phyloP scores from a whole-genome alignment of 2,113 vertebrate species.

The Neotoma lepida region DNA sequence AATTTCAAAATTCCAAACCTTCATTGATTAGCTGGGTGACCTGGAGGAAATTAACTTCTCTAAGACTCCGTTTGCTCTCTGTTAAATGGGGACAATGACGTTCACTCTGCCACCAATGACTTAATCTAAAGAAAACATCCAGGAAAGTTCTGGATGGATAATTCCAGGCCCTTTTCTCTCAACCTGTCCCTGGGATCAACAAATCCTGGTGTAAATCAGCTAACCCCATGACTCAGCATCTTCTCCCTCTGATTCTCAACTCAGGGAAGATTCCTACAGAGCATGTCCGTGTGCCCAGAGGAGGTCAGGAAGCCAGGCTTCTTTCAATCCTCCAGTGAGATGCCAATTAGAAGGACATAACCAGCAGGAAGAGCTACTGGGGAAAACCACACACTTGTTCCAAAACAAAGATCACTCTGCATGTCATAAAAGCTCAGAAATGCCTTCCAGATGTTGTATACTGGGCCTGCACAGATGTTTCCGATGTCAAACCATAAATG shows the following conservation, averaged over 20 bases:
- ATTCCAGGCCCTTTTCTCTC: not conserved
- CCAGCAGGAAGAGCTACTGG: slow-evolving; percentile 85
- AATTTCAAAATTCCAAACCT: slow-evolving; percentile 11
- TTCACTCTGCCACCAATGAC: not conserved
- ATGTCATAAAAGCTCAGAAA: slow-evolving; percentile 88
- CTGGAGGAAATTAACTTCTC: not conserved
- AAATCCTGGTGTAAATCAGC: not conserved
- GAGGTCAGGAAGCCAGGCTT: slow-evolving; percentile 74
- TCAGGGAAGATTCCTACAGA: slow-evolving; percentile 43
- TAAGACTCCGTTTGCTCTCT: not conserved
- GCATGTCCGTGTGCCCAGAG: slow-evolving; percentile 6
- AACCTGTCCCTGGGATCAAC: not conserved
- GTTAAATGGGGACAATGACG: not conserved
- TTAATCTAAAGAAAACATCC: not conserved
- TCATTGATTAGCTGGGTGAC: not conserved
- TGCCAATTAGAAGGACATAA: slow-evolving; percentile 79
- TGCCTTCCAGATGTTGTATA: slow-evolving; percentile 87
- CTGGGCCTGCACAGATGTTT: slow-evolving; percentile 89
- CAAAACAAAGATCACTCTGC: slow-evolving; percentile 87
- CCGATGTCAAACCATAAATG: slow-evolving; percentile 88
- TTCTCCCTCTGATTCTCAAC: slow-evolving; percentile 7
- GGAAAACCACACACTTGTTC: slow-evolving; percentile 88
- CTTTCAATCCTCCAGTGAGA: slow-evolving; percentile 73
- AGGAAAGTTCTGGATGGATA: not conserved
- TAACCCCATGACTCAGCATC: slow-evolving; percentile 51